These are phyloP conservation scores for Stylophora pistillata DNA, from an alignment of 64 coral and sea anemone genomes.

Conservation along the genomic window DNA sequence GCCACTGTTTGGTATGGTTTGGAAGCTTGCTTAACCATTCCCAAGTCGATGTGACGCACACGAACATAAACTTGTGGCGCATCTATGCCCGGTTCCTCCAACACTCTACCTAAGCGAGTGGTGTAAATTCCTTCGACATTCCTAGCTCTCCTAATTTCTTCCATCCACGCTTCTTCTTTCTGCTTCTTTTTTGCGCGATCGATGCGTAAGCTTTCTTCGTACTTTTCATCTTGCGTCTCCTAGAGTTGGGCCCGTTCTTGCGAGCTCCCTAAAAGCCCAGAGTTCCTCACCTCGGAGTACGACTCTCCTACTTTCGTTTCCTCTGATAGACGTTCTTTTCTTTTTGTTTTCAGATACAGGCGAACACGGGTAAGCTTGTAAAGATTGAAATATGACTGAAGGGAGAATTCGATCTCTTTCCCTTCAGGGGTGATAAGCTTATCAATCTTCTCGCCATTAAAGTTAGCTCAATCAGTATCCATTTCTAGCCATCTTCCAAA, in stretches of 20 bases:
- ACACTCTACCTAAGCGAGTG: constrained; percentile 18
- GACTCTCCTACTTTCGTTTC: background rate
- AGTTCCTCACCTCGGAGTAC: background rate
- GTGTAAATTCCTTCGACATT: constrained; percentile 23
- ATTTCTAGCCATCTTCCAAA: constrained; percentile 28
- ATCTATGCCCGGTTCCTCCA: constrained; percentile 19
- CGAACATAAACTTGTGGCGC: constrained; percentile 28
- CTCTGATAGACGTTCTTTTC: background rate
- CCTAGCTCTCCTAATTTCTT: constrained; percentile 8
- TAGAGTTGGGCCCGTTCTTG: background rate
- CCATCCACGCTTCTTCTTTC: constrained; percentile 1
- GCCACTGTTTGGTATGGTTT: constrained; percentile 4
- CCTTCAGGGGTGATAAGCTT: background rate
- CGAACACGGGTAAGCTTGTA: constrained; percentile 36
- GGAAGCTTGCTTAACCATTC: constrained; percentile 31
- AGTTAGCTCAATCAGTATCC: constrained; percentile 13
- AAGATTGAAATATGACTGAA: constrained; percentile 39
- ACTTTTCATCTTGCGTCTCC: background rate
- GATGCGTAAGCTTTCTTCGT: background rate
- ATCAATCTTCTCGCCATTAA: constrained; percentile 25
- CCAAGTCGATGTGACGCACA: constrained; percentile 33
- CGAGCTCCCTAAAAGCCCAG: constrained; percentile 17
- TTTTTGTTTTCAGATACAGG: constrained; percentile 40
- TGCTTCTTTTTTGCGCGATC: background rate
- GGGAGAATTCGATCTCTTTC: constrained; percentile 19